Evolutionary conservation across 2,888 invertebrate species (phyloP), one percentile per base, ranked within the genome.

Genomic region (Agonopterix subpropinquella): DNA sequence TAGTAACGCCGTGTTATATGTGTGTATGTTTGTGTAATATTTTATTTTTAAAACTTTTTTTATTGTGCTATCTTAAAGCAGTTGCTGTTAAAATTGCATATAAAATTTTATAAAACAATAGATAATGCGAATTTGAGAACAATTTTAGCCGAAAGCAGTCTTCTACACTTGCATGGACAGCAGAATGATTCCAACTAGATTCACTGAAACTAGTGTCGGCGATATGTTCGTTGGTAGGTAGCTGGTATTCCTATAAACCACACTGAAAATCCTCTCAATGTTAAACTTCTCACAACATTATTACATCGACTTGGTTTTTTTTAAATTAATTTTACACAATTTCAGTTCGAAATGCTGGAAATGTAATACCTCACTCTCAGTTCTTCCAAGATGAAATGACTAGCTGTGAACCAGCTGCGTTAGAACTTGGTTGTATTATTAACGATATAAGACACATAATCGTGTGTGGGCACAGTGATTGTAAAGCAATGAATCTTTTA

Each of bases 111-210:
- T 28, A 28, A 28, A 28, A 28, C 28, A 5, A 28, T 7, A 28
- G 28, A 28, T 28, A 28, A 28, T 28, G 28, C 2, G 7, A 28
- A 28, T 28, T 28, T 28, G 28, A 28, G 28, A 28, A 28, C 28
- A 28, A 62, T 74, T 90, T 91, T 75, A 98, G 96, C 98, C 98
- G 11, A 96, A 96, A 90, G 97, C 98, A 56, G 94, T 98, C 54
- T 96, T 98, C 89, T 98, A 98, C 84, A 97, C 98, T 43, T 99
- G 98, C 81, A 98, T 99, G 94, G 98, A 99, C 91, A 97, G 97
- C 79, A 91, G 99, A 84, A 96, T 99, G 95, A 94, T 98, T 65
- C 98, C 98, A 18, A 97, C 98, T 52, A 91, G 97, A 77, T 97
- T 98, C 80, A 97, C 97, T 49, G 95, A 97, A 89, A 96, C 96